Evolutionary conservation across 2,888 invertebrate species (phyloP).

Genomic region (Pegoplata infirma): DNA sequence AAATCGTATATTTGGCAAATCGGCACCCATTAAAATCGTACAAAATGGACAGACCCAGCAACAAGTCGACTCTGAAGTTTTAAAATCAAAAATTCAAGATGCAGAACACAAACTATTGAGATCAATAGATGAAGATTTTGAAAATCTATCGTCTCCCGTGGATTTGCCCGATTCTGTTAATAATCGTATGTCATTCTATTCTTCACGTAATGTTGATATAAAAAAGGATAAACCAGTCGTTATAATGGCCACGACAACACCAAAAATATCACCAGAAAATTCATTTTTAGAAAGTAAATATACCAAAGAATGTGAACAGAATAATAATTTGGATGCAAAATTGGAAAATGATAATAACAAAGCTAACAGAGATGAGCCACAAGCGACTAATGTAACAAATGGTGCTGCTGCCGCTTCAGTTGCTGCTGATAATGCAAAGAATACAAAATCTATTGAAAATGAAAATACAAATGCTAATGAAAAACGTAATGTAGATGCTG

Average conservation of each 20-base stretch:
- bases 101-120: conserved; percentile 73
- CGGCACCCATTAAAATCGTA: conserved; percentile 84
- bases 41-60: conserved; percentile 83
- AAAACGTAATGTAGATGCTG: conserved; percentile 73
- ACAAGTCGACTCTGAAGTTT: conserved; percentile 84
- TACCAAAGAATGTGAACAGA: conserved; percentile 71
- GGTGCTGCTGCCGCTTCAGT: neutral
- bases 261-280: conserved; percentile 77
- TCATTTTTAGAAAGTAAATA: conserved; percentile 76
- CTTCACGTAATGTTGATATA: conserved; percentile 67
- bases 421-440: conserved; percentile 17
- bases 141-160: conserved; percentile 74
- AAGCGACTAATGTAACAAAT: neutral
- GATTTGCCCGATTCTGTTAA: conserved; percentile 76
- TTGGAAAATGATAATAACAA: conserved; percentile 13
- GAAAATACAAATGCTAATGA: conserved; percentile 55
- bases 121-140: conserved; percentile 74
- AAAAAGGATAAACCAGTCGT: conserved; percentile 74
- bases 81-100: conserved; percentile 74
- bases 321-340: conserved; percentile 72
- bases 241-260: conserved; percentile 75
- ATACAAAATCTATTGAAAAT: conserved; percentile 19
- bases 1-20: conserved; percentile 79
- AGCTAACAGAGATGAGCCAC: neutral
- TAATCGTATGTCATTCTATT: conserved; percentile 70